Evolutionary conservation across 1,140 invertebrate species (phyloP), one percentile per base, ranked within the genome.

Genomic region (Leptinotarsa undecemlineata): DNA sequence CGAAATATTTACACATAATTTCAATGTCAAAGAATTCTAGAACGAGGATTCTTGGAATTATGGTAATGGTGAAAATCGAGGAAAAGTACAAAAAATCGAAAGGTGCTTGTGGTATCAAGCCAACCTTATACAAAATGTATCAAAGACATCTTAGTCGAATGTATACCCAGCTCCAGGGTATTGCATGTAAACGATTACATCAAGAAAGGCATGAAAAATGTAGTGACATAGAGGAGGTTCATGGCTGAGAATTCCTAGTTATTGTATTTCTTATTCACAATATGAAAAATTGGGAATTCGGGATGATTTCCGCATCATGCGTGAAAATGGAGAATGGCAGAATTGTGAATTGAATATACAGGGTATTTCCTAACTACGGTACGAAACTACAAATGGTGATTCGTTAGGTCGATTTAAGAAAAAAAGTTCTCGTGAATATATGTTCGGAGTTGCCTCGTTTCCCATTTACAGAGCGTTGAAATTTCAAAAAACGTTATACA

Each of bases 101-200:
- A 68, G 66, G 33, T 19, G 66, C 20, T 68, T 68, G 23, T 68
- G 66, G 15, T 68, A 68, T 68, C 66, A 19, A 68, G 23, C 66
- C 23, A 68, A 42, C n/a, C 66, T 68, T 14, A 68, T 68, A 19
- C 14, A 68, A 47, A 68, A 68, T 68, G 48, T 68, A 68, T 68
- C 66, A 68, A 68, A 68, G 33, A 42, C 15, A 47, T 19, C 33
- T 47, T 68, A 64, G 23, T 17, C 66, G 42, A 68, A 47, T 68
- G 14, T 68, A 13, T 68, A n/a, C 19, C 14, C 42, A 68, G 33
- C 66, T 68, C 19, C n/a, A 17, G 33, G 66, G 23, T 68, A 68
- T 48, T 68, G 66, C 66, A 19, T 68, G 33, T 68, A 19, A 68
- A 68, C 66, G 66, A 68, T 68, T 68, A n/a, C 33, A 26, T 68